Evolutionary conservation across 1,140 invertebrate genomes (phyloP), one percentile per base, ranked within the genome.

Genomic region (Drosophila pruinosa): DNA sequence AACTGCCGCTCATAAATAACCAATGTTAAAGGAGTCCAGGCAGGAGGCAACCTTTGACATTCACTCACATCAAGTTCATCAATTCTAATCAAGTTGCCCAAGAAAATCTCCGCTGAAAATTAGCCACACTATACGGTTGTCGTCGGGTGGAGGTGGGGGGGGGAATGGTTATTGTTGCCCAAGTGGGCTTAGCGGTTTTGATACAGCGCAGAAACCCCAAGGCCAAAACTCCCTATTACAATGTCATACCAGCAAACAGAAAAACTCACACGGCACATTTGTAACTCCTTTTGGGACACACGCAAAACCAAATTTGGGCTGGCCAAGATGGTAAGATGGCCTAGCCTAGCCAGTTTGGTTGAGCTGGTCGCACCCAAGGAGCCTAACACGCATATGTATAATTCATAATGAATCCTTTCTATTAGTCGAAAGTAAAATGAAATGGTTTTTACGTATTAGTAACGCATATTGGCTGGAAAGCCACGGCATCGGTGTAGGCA

Each of bases 381-480:
- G 63, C 43, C 56, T 52, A 43, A 72, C 67, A 59, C 73, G 45
- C 54, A 76, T 62, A 88, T 88, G 74, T 88, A 88, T 88, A 88
- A 88, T 88, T 88, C 78, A 88, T 89, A 88, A 88, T 88, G 82
- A 88, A 88, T 88, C 82, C 82, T 88, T 88, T 88, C 82, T 88
- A 88, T 88, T 88, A 88, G 82, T 78, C 78, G 88, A 86, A 86
- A 74, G 77, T 86, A 86, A 86, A 86, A 86, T 86, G 67, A 70
- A 86, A 86, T 86, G 81, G 70, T 86, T 81, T 86, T 58, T 48
- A 22, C 70, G 80, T 85, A 85, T 83, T 85, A 83, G 79, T 72
- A 56, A 82, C 70, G 79, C 64, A 85, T 83, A 83, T 83, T 83
- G 80, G 79, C 72, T 83, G 71, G 68, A 76, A 79, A 85, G 59